Conservation (phyloP, 1,140 invertebrate species). For the Calliphora vicina region DNA sequence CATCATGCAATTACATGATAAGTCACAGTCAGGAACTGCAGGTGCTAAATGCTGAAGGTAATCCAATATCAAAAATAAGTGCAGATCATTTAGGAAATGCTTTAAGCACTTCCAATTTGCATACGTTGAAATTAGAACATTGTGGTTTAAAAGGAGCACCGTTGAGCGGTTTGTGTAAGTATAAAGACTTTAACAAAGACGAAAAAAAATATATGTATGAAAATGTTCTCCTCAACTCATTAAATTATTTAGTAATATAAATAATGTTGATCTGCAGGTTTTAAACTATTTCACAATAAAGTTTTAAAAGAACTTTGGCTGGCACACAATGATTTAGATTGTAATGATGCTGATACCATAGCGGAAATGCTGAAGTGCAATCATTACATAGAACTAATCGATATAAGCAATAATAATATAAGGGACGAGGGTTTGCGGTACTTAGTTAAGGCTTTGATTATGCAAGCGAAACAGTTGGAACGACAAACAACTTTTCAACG, state of each 20-base stretch:
- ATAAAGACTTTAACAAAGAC: neutral
- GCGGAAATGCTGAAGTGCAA: conserved; percentile 75
- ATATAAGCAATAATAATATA: conserved; percentile 79
- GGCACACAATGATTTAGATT: conserved; percentile 80
- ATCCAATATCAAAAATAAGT: conserved; percentile 56
- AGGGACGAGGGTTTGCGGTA: conserved; percentile 77
- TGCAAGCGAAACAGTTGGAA: conserved; percentile 68
- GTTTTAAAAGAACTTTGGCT: conserved; percentile 82
- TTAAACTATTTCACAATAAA: conserved; percentile 81
- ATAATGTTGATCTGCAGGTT: conserved; percentile 66
- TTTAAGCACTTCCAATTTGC: conserved; percentile 70
- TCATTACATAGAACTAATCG: conserved; percentile 77
- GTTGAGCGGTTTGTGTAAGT: conserved; percentile 73
- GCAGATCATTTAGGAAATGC: conserved; percentile 56
- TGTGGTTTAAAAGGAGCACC: conserved; percentile 73
- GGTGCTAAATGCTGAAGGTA: conserved; percentile 56
- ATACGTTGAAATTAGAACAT: conserved; percentile 78
- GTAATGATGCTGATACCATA: conserved; percentile 80
- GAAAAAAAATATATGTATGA: neutral
- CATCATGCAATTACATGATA: conserved; percentile 64
- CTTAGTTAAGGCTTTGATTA: conserved; percentile 76
- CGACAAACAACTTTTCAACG: conserved; percentile 52
- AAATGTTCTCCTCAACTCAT: neutral
- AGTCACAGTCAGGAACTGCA: conserved; percentile 57
- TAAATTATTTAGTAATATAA: too few species aligned